Evolutionary conservation across 2,888 invertebrate species (phyloP).

Genomic region (Choreutis nemorana): DNA sequence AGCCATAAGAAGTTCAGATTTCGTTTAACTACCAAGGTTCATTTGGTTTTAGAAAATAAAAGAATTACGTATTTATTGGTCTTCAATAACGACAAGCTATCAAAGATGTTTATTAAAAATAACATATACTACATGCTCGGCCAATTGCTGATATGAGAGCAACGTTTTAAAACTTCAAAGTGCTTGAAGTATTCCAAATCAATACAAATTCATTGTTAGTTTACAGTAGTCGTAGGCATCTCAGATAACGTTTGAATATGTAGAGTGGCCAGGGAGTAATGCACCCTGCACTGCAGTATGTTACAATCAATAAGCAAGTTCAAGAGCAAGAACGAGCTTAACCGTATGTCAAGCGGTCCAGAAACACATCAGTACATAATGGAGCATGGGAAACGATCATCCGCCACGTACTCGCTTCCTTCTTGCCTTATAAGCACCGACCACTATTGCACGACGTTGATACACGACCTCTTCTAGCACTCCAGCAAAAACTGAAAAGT

Average conservation of each 20-base stretch:
- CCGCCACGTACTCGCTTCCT: constrained; percentile 34
- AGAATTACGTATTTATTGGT: constrained; percentile 46
- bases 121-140: neutral
- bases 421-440: constrained; percentile 46
- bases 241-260: constrained; percentile 9
- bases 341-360: constrained; percentile 33
- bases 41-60: no score
- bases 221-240: constrained; percentile 7
- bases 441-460: constrained; percentile 21
- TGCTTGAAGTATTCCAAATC: constrained; percentile 9
- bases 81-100: constrained; percentile 15
- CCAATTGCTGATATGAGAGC: no score
- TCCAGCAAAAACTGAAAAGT: no score
- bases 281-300: constrained; percentile 17
- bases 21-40: no score
- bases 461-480: constrained; percentile 3
- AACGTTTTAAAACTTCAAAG: no score
- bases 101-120: neutral
- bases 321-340: constrained; percentile 42
- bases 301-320: constrained; percentile 32
- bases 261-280: no score
- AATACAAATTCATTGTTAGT: constrained; percentile 1
- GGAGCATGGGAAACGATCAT: constrained; percentile 47
- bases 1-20: no score
- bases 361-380: constrained; percentile 43